A percentile compares a stretch with the other conserved stretches of the same genome.
Evolutionary conservation across 2,113 vertebrate species (phyloP).

Genomic region (Clarias magur): DNA sequence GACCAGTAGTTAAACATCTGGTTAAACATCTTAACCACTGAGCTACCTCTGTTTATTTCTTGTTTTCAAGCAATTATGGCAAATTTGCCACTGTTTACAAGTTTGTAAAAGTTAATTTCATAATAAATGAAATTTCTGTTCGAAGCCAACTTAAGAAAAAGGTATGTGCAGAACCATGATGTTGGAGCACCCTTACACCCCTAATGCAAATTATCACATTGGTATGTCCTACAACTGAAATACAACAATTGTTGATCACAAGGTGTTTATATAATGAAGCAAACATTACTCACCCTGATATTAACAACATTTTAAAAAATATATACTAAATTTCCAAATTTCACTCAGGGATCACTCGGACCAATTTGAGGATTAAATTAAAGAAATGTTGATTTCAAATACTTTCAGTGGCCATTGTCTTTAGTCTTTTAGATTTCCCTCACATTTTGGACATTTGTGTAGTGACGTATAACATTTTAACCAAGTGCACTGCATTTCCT

Average conservation of each 20-base stretch:
- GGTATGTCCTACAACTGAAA: neutral
- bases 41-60: no score
- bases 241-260: neutral
- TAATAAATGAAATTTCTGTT: no score
- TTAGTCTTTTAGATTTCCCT: neutral
- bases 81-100: no score
- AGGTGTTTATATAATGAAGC: neutral
- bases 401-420: neutral
- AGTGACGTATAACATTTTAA: neutral
- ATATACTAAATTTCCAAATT: neutral
- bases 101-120: no score
- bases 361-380: neutral
- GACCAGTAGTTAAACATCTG: no score
- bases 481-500: conserved; percentile 17
- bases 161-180: no score
- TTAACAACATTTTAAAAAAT: neutral
- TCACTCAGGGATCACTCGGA: neutral
- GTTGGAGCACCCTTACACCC: no score
- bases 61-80: no score
- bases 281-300: neutral
- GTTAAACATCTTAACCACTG: no score
- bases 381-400: neutral
- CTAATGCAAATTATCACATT: no score
- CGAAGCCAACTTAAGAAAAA: no score
- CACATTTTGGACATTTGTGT: neutral